phyloP scores from a whole-genome alignment of 53 echinoderm and acorn worm genomes.

The Holothuria scabra region DNA sequence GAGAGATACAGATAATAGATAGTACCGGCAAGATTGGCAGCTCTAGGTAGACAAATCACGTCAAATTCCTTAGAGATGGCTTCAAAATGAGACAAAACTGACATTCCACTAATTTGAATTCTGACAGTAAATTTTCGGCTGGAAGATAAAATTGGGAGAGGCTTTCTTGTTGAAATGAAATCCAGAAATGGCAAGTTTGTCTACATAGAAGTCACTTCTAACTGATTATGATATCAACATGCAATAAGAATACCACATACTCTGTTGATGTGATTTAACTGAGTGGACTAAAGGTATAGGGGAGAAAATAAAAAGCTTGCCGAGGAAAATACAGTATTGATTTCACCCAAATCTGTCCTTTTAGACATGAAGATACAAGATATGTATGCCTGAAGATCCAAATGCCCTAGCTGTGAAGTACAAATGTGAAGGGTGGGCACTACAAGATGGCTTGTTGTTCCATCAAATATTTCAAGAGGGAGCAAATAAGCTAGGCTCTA shows the following conservation, averaged over 20 bases:
- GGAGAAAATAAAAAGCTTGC: too few relatives aligned
- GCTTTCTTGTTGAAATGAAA: constrained; percentile 16
- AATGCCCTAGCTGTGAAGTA: constrained; percentile 1
- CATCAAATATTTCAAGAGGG: constrained; percentile 24
- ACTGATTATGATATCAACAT: constrained; percentile 9
- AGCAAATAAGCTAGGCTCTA: background rate
- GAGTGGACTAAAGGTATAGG: too few relatives aligned
- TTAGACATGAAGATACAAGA: background rate
- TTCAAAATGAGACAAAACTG: background rate
- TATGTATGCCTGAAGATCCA: background rate
- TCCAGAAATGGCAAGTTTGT: background rate
- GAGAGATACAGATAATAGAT: too few relatives aligned
- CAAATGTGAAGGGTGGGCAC: background rate
- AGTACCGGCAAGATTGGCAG: constrained; percentile 23
- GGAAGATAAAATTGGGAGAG: background rate
- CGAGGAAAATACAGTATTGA: constrained; percentile 8
- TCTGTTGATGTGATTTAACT: too few relatives aligned
- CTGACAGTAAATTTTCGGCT: constrained; percentile 7
- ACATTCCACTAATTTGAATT: constrained; percentile 30
- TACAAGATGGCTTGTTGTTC: background rate
- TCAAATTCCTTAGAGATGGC: constrained; percentile 37
- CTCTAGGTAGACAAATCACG: constrained; percentile 14
- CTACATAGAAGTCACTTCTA: constrained; percentile 3
- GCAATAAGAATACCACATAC: too few relatives aligned
- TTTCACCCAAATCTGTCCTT: constrained; percentile 22